Percentiles rank a stretch among this genome's conserved stretches.
Conservation (phyloP, 2,113 vertebrate genomes). For the Sebastes fasciatus region DNA sequence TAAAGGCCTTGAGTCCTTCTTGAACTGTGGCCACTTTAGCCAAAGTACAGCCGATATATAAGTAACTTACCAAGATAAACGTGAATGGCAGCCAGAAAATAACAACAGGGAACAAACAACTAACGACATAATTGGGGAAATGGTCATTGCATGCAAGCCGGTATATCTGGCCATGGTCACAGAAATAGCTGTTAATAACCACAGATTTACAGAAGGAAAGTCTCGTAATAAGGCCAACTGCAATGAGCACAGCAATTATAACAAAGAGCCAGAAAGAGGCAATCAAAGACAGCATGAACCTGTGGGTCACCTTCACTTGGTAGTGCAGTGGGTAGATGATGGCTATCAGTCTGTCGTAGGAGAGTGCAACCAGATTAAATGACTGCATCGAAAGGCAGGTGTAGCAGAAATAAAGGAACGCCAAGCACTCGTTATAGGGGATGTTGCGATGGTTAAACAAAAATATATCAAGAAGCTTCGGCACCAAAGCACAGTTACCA, state of each 20-base stretch:
- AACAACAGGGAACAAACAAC: constrained; percentile 35
- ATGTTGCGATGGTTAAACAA: constrained; percentile 71
- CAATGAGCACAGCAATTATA: background rate
- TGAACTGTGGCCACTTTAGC: constrained; percentile 58
- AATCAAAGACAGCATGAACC: constrained; percentile 70
- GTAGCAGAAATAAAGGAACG: constrained; percentile 79
- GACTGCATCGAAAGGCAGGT: constrained; percentile 75
- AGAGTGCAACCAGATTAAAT: constrained; percentile 77
- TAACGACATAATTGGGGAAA: constrained; percentile 44
- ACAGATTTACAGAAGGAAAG: constrained; percentile 79
- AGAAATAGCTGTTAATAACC: constrained; percentile 79
- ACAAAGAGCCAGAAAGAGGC: constrained; percentile 61
- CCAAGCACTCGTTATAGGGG: constrained; percentile 73
- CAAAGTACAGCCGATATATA: constrained; percentile 54
- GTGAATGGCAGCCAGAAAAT: constrained; percentile 68
- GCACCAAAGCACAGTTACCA: constrained; percentile 76
- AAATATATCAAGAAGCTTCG: constrained; percentile 79
- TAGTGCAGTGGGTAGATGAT: constrained; percentile 80
- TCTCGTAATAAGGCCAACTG: constrained; percentile 57
- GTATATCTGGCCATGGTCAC: constrained; percentile 75
- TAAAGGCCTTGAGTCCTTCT: constrained; percentile 18
- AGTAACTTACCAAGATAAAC: constrained; percentile 70
- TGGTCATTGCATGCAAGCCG: constrained; percentile 75
- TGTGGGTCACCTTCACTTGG: constrained; percentile 63
- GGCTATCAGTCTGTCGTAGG: constrained; percentile 81